These are phyloP conservation scores for Otolemur garnettii DNA, from an alignment of 2,113 vertebrate species.

Conservation along the genomic window DNA sequence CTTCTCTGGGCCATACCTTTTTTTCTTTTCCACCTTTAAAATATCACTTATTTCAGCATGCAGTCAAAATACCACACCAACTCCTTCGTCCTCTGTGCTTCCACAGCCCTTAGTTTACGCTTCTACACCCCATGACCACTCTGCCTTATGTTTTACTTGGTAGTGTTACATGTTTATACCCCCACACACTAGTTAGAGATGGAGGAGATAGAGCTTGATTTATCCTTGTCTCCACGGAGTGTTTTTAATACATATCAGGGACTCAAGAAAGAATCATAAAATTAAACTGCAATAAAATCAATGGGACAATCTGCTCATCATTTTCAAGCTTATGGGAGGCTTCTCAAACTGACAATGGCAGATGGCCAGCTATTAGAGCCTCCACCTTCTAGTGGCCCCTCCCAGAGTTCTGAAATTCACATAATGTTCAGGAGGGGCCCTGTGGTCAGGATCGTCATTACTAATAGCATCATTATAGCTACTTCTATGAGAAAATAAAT, in stretches of 20 bases:
- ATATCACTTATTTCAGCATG: background rate
- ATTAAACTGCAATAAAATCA: constrained; percentile 37
- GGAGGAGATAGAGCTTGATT: background rate
- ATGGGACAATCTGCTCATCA: background rate
- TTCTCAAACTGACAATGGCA: constrained; percentile 7
- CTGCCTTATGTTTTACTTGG: background rate
- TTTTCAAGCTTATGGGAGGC: background rate
- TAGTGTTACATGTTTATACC: background rate
- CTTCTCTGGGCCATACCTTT: background rate
- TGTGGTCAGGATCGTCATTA: background rate
- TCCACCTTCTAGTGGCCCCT: background rate
- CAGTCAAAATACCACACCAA: background rate
- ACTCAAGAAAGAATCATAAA: constrained; percentile 9
- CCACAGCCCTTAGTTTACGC: background rate
- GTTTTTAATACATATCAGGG: background rate
- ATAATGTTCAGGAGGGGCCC: background rate
- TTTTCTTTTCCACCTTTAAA: constrained; percentile 54
- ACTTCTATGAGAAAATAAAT: background rate
- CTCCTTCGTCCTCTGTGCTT: constrained; percentile 46
- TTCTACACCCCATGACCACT: background rate
- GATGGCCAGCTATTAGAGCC: background rate
- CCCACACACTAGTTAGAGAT: background rate
- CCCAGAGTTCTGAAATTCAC: constrained; percentile 43
- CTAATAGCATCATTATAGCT: background rate
- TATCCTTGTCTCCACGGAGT: background rate